Percentiles rank a stretch among this genome's conserved stretches.
Evolutionary conservation across 2,113 vertebrate species (phyloP).

Genomic region (Lepus timidus): DNA sequence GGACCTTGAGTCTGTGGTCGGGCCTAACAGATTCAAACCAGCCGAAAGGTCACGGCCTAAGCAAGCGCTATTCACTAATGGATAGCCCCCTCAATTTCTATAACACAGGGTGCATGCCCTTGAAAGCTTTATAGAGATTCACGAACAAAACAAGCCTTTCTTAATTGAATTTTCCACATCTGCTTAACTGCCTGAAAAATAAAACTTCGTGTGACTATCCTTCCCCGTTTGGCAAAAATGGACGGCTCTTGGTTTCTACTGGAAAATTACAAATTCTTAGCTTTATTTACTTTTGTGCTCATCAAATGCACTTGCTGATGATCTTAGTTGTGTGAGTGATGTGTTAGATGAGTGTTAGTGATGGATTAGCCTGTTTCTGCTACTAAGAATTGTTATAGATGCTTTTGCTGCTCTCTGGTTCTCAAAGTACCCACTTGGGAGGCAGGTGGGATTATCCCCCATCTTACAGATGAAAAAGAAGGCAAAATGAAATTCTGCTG

Average conservation of each 20-base stretch:
- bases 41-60: constrained; percentile 73
- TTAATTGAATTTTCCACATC: constrained; percentile 72
- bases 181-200: constrained; percentile 63
- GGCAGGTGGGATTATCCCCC: not conserved
- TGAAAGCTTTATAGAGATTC: constrained; percentile 55
- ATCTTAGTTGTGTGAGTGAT: not conserved
- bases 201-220: constrained; percentile 43
- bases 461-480: not conserved
- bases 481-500: constrained; percentile 5
- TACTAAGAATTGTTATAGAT: not conserved
- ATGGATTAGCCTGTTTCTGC: not conserved
- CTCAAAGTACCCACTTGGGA: no score
- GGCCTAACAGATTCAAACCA: constrained; percentile 53
- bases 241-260: constrained; percentile 70
- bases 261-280: constrained; percentile 74
- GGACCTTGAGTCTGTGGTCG: constrained; percentile 67
- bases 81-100: constrained; percentile 70
- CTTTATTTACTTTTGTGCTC: constrained; percentile 64
- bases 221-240: constrained; percentile 74
- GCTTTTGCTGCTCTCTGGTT: not conserved
- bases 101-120: not conserved
- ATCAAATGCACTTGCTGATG: constrained; percentile 27
- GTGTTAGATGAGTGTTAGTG: not conserved
- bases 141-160: constrained; percentile 48
- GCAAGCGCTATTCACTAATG: not conserved